Evolutionary conservation across 2,113 vertebrate genomes (phyloP), one percentile per base, ranked within the genome.

Genomic region (Crypturellus undulatus): DNA sequence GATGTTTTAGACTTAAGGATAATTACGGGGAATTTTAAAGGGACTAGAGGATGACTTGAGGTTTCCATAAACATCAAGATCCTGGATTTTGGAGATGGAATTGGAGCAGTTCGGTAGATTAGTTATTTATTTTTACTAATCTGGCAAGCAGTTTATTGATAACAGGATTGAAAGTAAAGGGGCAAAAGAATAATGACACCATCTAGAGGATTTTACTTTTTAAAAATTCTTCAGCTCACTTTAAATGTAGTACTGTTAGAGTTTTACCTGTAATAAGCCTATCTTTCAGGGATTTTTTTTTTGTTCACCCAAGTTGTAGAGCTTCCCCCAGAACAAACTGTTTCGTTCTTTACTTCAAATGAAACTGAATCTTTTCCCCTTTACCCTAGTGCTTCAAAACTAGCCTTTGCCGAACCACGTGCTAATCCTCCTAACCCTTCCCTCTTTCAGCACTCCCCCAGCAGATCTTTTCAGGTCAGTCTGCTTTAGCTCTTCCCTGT

Each of bases 21-120:
- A 95, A 94, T 96, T 88, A 89, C 51, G 56, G 93, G 56, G 79
- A 58, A 65, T 93, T 70, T 90, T 77, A 90, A 94, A 80, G 69
- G 45, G 58, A 85, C 92, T 90, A 65, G 71, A 75, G 72, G n/a
- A 81, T 89, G 65, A 94, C 86, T 92, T 54, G 79, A 94, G 86
- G 81, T 93, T 94, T 92, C 68, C 79, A 40, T 81, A 94, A 95
- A 75, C 79, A 94, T 60, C 51, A 67, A 25, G 60, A 93, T 71
- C 90, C 51, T 90, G 72, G 51, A 67, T 94, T 90, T 78, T 92
- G 82, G 79, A 64, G 79, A 77, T 84, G 62, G 78, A 87, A 94
- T 76, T 87, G 49, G 59, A 93, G n/a, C 43, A 83, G 40, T 79
- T 95, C 63, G 93, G 24, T 73, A 87, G 78, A 96, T 81, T 68